phyloP scores from a whole-genome alignment of 2,113 vertebrate genomes.

The Sakesphorus luctuosus region DNA sequence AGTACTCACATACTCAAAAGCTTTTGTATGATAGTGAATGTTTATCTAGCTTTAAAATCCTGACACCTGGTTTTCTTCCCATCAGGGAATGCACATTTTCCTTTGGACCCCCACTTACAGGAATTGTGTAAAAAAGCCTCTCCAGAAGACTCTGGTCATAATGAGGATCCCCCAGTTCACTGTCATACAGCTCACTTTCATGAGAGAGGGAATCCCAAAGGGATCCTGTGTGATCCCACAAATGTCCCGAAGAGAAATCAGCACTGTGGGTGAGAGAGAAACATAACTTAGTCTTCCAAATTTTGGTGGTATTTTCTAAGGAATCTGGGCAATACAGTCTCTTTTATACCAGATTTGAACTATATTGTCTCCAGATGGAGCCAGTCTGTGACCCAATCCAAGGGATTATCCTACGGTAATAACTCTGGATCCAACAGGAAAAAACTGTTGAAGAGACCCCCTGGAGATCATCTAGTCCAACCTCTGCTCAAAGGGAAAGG shows the following conservation, averaged over 20 bases:
- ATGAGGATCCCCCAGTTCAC: slow-evolving; percentile 88
- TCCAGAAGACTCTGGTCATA: slow-evolving; percentile 95
- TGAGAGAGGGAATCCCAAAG: slow-evolving; percentile 82
- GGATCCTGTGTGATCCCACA: slow-evolving; percentile 79
- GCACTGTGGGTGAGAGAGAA: slow-evolving; percentile 40
- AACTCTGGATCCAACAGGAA: neutral
- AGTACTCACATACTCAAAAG: neutral
- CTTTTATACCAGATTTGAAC: accelerated
- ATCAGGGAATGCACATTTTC: neutral
- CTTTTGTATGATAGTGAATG: neutral
- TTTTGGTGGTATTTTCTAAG: neutral
- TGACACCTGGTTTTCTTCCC: neutral
- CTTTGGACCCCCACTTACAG: slow-evolving; percentile 76
- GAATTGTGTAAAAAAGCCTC: slow-evolving; percentile 87
- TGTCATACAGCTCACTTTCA: slow-evolving; percentile 81
- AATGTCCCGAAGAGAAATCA: slow-evolving; percentile 68
- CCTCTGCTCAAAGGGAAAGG: neutral
- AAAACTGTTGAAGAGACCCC: accelerated
- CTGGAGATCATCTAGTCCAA: neutral
- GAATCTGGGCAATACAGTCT: accelerated
- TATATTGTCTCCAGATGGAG: accelerated
- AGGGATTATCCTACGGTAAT: neutral
- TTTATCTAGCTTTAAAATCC: neutral
- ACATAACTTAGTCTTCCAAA: accelerated
- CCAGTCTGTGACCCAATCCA: neutral